Evolutionary conservation across 2,888 invertebrate species (phyloP).

Genomic region (Cactoblastis cactorum): DNA sequence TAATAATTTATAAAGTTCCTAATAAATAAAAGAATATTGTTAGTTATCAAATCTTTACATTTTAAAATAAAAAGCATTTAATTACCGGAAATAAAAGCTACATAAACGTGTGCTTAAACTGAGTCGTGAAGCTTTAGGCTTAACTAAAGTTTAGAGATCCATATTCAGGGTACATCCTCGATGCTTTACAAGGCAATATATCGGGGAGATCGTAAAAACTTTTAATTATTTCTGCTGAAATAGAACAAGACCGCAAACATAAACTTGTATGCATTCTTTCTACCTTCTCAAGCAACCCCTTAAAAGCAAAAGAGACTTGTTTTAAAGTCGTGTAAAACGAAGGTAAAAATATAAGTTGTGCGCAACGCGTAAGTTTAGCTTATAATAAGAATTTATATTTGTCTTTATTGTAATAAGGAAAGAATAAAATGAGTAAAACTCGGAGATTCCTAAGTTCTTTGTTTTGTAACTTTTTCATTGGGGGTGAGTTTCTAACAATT

Average conservation of each 20-base stretch:
- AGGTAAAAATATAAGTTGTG: constrained; percentile 53
- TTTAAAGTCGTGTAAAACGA: constrained; percentile 77
- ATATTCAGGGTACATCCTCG: constrained; percentile 41
- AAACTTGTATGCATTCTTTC: constrained; percentile 63
- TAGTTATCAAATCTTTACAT: neutral
- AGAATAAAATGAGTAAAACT: neutral
- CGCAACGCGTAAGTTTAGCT: constrained; percentile 38
- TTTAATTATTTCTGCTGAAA: constrained; percentile 72
- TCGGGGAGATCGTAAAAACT: constrained; percentile 65
- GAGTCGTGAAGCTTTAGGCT: constrained; percentile 33
- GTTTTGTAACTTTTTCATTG: too few species aligned
- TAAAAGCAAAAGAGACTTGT: constrained; percentile 67
- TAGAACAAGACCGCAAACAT: constrained; percentile 63
- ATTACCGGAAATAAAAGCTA: constrained; percentile 10
- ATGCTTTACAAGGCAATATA: constrained; percentile 55
- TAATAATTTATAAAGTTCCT: neutral
- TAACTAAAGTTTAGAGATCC: constrained; percentile 37
- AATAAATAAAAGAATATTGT: neutral
- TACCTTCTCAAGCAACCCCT: constrained; percentile 38
- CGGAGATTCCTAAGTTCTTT: neutral
- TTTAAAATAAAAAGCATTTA: constrained; percentile 3
- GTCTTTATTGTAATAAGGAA: constrained; percentile 3
- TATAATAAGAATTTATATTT: constrained; percentile 30
- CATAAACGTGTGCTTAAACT: constrained; percentile 21
- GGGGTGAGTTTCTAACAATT: too few species aligned